Evolutionary conservation across 2,888 invertebrate genomes (phyloP), one percentile per base, ranked within the genome.

Genomic region (Drosophila percnosoma): DNA sequence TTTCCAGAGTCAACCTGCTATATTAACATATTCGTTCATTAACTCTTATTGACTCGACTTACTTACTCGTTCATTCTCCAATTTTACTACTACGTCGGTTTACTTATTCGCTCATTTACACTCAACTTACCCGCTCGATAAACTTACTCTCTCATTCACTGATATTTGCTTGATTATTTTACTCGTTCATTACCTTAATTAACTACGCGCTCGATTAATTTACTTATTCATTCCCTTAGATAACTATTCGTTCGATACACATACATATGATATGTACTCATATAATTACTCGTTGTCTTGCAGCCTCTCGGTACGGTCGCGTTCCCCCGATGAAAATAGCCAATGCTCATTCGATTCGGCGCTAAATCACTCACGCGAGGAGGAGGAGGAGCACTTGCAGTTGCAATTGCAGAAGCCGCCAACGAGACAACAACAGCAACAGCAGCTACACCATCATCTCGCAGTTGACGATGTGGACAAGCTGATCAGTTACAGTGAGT

Each of bases 291-390:
- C 42, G 24, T 13, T 45, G 21, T 0, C 6, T 21, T 33, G n/a
- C 63, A 93, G 93, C 88, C 94, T 96, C 82, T 97, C 96, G 0
- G 94, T 97, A 74, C 95, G 97, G 83, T 97, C 97, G 49, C 96
- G 96, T 84, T 95, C 95, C 24, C 95, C 95, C 21, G 95, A 95
- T 91, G 96, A 96, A 92, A 95, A 95, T 87, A 95, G 95, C 72
- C 93, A 95, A 77, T 93, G 97, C 61, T 98, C 98, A 83, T 94
- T 97, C 85, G 97, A 98, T 93, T 98, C 98, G 0, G 96, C 97
- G 93, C 93, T 97, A 84, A 98, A 98, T 93, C 96, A 96, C 87
- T 97, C 97, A n/a, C 95, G 96, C 68, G 96, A 97, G 83, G 97
- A 97, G 88, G 96, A 97, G 89, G 96, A 95, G 82, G 97, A 97